phyloP scores from a whole-genome alignment of 2,113 vertebrate species.

The Jacana jacana region DNA sequence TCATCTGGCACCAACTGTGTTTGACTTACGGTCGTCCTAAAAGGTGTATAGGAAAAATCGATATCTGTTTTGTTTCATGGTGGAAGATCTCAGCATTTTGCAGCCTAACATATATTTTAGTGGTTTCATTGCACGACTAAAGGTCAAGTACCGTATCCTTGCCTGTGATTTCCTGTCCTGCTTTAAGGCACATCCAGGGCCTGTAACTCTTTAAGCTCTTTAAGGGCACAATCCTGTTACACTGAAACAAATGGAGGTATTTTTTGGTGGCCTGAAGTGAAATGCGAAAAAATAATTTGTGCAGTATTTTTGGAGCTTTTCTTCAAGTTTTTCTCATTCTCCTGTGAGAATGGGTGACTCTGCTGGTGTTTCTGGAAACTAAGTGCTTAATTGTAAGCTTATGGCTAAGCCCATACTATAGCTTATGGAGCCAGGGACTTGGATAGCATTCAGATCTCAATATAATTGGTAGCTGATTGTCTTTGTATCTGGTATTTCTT shows the following conservation, averaged over 20 bases:
- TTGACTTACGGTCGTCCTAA: conserved; percentile 40
- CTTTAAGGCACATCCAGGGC: conserved; percentile 43
- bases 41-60: conserved; percentile 49
- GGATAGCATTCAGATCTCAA: neutral
- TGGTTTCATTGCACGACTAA: conserved; percentile 47
- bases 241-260: neutral
- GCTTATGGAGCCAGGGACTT: neutral
- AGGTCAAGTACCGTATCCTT: conserved; percentile 41
- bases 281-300: neutral
- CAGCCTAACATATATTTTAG: conserved; percentile 57
- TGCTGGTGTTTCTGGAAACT: neutral
- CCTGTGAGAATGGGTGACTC: neutral
- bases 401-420: neutral
- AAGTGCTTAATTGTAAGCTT: neutral
- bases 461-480: neutral
- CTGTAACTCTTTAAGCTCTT: conserved; percentile 46
- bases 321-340: neutral
- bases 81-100: conserved; percentile 43
- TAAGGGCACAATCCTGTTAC: neutral
- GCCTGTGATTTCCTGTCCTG: conserved; percentile 52
- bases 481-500: neutral
- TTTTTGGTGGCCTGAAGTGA: neutral
- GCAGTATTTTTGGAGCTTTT: neutral
- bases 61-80: conserved; percentile 58
- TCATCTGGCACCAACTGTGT: neutral